Base-by-base conservation (phyloP, 2,113 vertebrate species). In the Callipepla squamata region DNA sequence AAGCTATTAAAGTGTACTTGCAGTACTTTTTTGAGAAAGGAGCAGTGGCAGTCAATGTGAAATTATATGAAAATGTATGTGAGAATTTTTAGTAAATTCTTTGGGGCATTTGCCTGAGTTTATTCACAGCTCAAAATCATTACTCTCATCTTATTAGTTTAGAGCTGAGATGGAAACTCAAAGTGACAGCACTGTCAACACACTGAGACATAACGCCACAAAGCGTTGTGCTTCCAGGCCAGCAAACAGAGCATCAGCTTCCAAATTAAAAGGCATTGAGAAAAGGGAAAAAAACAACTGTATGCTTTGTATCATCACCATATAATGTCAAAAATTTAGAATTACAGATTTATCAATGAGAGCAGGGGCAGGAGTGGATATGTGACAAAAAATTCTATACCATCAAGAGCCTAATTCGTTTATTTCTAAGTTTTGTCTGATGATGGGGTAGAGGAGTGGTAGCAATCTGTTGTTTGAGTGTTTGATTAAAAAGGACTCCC, bases 171-270 rank as follows among this genome's bases (percentile, higher is more conserved):
- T 92, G 78, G 75, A 92, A 95, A 95, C 79, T 68, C 51, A 65
- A 88, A 96, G 65, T 76, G 93, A 92, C 80, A 88, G 73, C 0
- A 0, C 69, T 96, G 80, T 92, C 94, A 95, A 75, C 73, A 90
- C 76, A 45, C 47, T 53, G 44, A 88, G 93, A 84, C 63, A 63
- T 72, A 93, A 82, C 32, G 48, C 76, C 78, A 58, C 82, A 88
- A 87, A 87, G 34, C 44, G 53, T 59, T 85, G 62, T 67, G 76
- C 89, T 95, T 91, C 85, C 2, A 0, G 89, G 75, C 87, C 87
- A 94, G 87, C 45, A 92, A 93, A 90, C 66, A 74, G 94, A 95
- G 73, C 70, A 83, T 68, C 72, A 88, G 34, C 69, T 93, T 93
- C 70, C 48, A 78, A 81, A 38, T 51, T n/a, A 88, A 92, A 90